phyloP scores from a whole-genome alignment of 2,113 vertebrate species.

The Glaucomys volans region DNA sequence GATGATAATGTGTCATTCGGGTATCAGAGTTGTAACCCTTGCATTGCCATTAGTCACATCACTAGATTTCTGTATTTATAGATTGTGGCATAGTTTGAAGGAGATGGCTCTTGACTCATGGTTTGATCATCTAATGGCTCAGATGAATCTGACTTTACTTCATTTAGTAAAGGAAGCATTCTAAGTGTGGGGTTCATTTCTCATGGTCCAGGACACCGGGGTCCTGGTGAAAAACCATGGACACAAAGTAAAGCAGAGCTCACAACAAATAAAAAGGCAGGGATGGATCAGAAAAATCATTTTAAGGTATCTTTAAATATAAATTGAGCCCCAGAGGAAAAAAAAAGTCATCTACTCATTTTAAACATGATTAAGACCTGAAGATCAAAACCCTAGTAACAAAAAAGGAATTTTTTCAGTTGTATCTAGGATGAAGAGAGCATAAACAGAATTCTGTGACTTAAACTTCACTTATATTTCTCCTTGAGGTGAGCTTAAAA shows the following conservation, averaged over 20 bases:
- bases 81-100: background rate
- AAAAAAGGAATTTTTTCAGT: slow-evolving; percentile 18
- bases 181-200: background rate
- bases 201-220: background rate
- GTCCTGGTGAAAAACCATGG: slow-evolving; percentile 19
- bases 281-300: slow-evolving; percentile 50
- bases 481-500: slow-evolving; percentile 58
- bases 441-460: slow-evolving; percentile 57
- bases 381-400: slow-evolving; percentile 62
- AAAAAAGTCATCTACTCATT: slow-evolving; percentile 63
- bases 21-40: background rate
- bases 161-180: background rate
- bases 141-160: background rate
- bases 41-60: background rate
- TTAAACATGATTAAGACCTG: slow-evolving; percentile 63
- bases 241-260: slow-evolving; percentile 40
- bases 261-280: slow-evolving; percentile 67
- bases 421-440: slow-evolving; percentile 28
- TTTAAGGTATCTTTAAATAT: slow-evolving; percentile 74
- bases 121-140: background rate
- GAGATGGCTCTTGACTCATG: background rate
- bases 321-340: slow-evolving; percentile 67
- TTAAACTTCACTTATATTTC: slow-evolving; percentile 48
- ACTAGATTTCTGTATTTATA: background rate
- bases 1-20: background rate